phyloP scores from a whole-genome alignment of 2,797 vertebrate genomes.

The Myotis vivesi region DNA sequence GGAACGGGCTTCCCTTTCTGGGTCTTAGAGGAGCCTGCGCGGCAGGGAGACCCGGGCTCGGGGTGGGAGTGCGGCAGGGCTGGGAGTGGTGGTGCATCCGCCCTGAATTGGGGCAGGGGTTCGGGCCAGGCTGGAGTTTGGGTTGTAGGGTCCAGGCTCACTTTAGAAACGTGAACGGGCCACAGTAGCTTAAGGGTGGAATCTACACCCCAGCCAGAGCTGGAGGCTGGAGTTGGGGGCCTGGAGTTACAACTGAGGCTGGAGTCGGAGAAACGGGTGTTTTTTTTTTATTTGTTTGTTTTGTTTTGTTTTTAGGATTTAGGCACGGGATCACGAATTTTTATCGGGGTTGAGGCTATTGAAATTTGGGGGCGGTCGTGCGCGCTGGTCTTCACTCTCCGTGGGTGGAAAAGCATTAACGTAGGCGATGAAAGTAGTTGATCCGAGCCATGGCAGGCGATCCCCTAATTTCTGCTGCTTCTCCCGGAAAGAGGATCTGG shows the following conservation, averaged over 20 bases:
- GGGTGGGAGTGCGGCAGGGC: not conserved
- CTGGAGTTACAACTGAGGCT: not conserved
- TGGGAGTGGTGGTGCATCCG: not conserved
- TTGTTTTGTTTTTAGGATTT: not conserved
- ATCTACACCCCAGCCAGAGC: not conserved
- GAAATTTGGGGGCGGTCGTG: conserved; percentile 28
- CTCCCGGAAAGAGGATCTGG: not conserved
- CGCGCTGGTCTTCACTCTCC: not conserved
- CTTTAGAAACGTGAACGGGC: conserved; percentile 27
- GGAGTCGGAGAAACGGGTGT: not conserved
- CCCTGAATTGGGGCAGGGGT: not conserved
- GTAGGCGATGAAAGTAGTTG: conserved; percentile 23
- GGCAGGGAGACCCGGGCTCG: conserved; percentile 8
- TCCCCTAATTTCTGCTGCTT: not conserved
- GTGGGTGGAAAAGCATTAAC: not conserved
- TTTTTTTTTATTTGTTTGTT: not conserved
- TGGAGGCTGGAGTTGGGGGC: not conserved
- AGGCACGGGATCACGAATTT: not conserved
- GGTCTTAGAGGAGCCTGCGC: conserved; percentile 8
- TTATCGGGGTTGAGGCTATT: not conserved
- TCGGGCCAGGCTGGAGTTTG: conserved; percentile 27
- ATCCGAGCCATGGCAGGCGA: not conserved
- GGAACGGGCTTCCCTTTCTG: not conserved
- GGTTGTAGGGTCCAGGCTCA: not conserved
- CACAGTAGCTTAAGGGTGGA: not conserved